Evolutionary conservation across 2,888 invertebrate genomes (phyloP).

Genomic region (Nebria brevicollis): DNA sequence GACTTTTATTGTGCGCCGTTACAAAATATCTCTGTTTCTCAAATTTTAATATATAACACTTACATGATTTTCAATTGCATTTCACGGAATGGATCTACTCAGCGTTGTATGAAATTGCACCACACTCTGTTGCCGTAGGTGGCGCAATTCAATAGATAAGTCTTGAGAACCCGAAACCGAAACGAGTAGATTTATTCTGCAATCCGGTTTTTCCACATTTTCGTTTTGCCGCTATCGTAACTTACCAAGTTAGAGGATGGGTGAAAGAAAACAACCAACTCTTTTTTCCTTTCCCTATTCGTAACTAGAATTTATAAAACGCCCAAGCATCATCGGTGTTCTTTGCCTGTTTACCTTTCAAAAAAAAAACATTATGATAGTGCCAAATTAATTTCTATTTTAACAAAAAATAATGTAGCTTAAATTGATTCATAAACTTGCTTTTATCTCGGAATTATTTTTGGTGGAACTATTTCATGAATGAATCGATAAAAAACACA

Average conservation of each 20-base stretch:
- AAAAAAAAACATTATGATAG: neutral
- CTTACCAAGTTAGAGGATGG: constrained; percentile 41
- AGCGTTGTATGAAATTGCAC: neutral
- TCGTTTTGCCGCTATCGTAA: constrained; percentile 41
- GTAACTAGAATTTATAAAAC: constrained; percentile 37
- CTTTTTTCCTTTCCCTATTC: constrained; percentile 33
- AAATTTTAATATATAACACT: neutral
- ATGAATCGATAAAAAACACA: no score
- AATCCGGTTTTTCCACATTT: constrained; percentile 40
- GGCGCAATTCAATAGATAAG: neutral
- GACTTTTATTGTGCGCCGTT: neutral
- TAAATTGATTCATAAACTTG: neutral
- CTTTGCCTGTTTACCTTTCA: neutral
- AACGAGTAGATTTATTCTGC: constrained; percentile 42
- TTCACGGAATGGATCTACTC: neutral
- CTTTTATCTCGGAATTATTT: neutral
- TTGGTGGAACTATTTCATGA: neutral
- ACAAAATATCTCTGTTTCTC: no score
- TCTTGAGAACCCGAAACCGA: constrained; percentile 26
- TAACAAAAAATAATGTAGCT: neutral
- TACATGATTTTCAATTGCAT: neutral
- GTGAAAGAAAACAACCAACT: constrained; percentile 40
- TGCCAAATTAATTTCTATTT: neutral
- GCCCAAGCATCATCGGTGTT: neutral
- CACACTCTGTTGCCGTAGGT: neutral